These are phyloP conservation scores for Amblyteles armatorius DNA, from an alignment of 2,888 invertebrate species.

Conservation along the genomic window DNA sequence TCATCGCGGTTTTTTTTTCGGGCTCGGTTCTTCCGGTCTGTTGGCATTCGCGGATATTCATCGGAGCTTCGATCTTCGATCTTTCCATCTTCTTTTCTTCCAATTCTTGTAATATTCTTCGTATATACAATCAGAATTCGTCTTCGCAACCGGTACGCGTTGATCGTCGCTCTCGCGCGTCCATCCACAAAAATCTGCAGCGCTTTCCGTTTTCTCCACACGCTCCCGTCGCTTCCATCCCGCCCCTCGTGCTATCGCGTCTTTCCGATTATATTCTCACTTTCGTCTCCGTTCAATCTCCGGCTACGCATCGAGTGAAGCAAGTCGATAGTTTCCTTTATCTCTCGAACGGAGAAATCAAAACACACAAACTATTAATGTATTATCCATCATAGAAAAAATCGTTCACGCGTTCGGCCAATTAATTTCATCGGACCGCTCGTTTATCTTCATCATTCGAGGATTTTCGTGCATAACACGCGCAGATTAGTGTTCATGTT, in stretches of 20 bases:
- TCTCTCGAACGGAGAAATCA: not conserved
- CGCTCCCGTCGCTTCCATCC: not conserved
- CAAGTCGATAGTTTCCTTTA: not conserved
- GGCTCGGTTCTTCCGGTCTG: not conserved
- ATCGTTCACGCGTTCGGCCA: slow-evolving; percentile 20
- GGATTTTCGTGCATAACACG: not conserved
- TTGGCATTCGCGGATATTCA: slow-evolving; percentile 4
- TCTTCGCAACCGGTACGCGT: not conserved
- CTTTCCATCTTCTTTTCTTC: slow-evolving; percentile 7
- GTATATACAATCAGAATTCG: not conserved
- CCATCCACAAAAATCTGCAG: not conserved
- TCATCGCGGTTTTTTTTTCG: not conserved
- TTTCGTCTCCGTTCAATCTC: not conserved
- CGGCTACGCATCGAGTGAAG: slow-evolving; percentile 10
- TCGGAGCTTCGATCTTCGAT: not conserved
- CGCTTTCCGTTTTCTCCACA: not conserved
- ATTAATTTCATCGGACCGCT: slow-evolving; percentile 8
- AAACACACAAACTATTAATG: not conserved
- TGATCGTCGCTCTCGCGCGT: not conserved
- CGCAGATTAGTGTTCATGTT: slow-evolving; percentile 9
- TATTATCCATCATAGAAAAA: slow-evolving; percentile 8
- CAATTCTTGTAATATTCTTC: not conserved
- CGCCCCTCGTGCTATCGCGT: not conserved
- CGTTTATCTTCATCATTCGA: not conserved
- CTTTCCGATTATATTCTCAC: not conserved